Conservation (phyloP, 1,140 invertebrate species). For the Bemisia tabaci region DNA sequence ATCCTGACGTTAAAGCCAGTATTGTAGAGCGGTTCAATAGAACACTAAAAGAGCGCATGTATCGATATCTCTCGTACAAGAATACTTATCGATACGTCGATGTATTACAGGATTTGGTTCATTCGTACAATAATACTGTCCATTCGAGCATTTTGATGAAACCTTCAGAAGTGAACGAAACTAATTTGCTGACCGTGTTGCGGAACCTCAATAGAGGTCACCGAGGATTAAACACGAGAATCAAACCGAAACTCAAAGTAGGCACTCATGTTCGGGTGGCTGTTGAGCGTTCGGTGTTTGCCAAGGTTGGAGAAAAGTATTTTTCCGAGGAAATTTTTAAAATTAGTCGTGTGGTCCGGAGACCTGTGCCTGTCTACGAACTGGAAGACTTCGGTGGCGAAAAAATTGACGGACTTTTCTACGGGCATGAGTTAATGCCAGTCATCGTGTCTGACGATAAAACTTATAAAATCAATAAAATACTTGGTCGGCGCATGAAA, state of each 20-base stretch:
- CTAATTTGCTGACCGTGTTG: not conserved
- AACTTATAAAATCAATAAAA: not conserved
- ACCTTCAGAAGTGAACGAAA: not conserved
- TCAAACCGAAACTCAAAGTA: slow-evolving; percentile 12
- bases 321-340: slow-evolving; percentile 29
- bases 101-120: slow-evolving; percentile 27
- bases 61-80: slow-evolving; percentile 29
- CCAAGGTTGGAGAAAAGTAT: slow-evolving; percentile 25
- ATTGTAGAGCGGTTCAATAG: too few species aligned
- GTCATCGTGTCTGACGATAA: slow-evolving; percentile 1
- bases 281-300: slow-evolving; percentile 19
- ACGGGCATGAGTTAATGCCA: slow-evolving; percentile 22
- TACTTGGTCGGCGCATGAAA: too few species aligned
- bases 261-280: slow-evolving; percentile 22
- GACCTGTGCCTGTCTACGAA: slow-evolving; percentile 22
- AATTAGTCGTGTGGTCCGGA: slow-evolving; percentile 22
- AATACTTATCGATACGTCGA: slow-evolving; percentile 28
- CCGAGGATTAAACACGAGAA: slow-evolving; percentile 7
- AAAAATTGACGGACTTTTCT: slow-evolving; percentile 23
- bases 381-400: slow-evolving; percentile 25
- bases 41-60: slow-evolving; percentile 32
- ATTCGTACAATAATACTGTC: slow-evolving; percentile 27
- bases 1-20: too few species aligned
- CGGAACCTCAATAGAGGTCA: slow-evolving; percentile 18
- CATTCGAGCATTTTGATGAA: slow-evolving; percentile 23